Base-by-base conservation (phyloP, 2,888 invertebrate genomes). In the Ormyrus rosae region DNA sequence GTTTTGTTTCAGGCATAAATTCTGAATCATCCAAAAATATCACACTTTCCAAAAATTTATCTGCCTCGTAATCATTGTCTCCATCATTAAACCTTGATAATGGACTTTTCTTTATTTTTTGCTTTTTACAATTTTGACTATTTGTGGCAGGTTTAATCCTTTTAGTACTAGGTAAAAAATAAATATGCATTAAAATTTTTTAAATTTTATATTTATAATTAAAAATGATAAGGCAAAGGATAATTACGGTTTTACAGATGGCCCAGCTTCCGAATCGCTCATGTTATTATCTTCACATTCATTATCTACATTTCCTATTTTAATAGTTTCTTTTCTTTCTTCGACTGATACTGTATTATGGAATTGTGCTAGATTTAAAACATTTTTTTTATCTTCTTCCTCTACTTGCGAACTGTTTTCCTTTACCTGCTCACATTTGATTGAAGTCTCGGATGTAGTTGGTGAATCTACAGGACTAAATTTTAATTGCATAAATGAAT, bases 21-120 rank as follows among this genome's bases (percentile, higher is more conserved):
- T 78, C 46, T 63, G 64, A 70, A 55, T 81, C 81, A 50, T 81
- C 78, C 55, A 78, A 6, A 65, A 73, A 6, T 50, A 81, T 81
- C 13, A 81, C 9, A 58, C 78, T 81, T 10, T 81, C 74, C 5
- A 55, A 68, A 19, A 70, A 5, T 64, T 51, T 50, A 9, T 51
- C 19, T n/a, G 11, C 2, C 2, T 72, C 56, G 5, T 19, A 46
- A 7, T 6, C 6, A n/a, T 72, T 51, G 7, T 19, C 50, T 10
- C 6, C 6, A 10, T 80, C 67, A 61, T 56, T 70, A 1, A 80
- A 6, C 48, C n/a, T 73, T 7, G 74, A 80, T 46, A 82, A 78
- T 50, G 70, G 64, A 45, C 78, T 80, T 53, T 80, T 80, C 0
- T 77, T 79, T 5, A 78, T 1, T 58, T 77, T 80, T 50, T 7